A percentile compares a stretch with the other conserved stretches of the same genome.
These are phyloP conservation scores for Pecten maximus DNA, from an alignment of 2,888 invertebrate species.

Conservation along the genomic window DNA sequence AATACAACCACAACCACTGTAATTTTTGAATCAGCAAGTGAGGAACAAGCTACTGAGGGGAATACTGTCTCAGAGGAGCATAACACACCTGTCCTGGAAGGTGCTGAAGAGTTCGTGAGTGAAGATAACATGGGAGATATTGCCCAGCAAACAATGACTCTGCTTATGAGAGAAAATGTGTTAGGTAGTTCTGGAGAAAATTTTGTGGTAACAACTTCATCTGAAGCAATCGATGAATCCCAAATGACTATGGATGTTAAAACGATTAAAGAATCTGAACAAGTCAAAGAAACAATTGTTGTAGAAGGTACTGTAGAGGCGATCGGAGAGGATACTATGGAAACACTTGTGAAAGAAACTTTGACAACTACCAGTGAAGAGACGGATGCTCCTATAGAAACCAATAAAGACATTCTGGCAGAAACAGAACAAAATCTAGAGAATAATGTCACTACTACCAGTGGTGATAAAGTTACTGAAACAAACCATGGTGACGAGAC, in stretches of 20 bases:
- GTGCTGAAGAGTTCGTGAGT: not conserved
- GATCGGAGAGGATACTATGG: not conserved
- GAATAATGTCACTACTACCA: not conserved
- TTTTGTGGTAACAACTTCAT: not conserved
- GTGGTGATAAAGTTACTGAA: not conserved
- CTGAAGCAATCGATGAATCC: not conserved
- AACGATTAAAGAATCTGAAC: not conserved
- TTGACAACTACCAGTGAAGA: not conserved
- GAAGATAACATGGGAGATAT: not conserved
- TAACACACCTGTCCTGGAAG: not conserved
- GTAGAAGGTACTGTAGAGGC: not conserved
- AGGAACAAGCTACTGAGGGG: not conserved
- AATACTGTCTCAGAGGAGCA: not conserved
- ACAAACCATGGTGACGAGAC: not conserved
- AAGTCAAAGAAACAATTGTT: not conserved
- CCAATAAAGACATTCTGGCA: not conserved
- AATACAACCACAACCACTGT: slow-evolving; percentile 5
- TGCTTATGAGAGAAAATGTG: not conserved
- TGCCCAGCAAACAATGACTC: not conserved
- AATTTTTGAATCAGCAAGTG: not conserved
- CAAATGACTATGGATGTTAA: not conserved
- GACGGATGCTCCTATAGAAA: not conserved
- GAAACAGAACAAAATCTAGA: not conserved
- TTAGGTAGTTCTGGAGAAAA: not conserved
- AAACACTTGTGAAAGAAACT: not conserved